Percentiles rank a stretch among this genome's conserved stretches.
Evolutionary conservation across 2,113 vertebrate genomes (phyloP).

Genomic region (Willisornis vidua): DNA sequence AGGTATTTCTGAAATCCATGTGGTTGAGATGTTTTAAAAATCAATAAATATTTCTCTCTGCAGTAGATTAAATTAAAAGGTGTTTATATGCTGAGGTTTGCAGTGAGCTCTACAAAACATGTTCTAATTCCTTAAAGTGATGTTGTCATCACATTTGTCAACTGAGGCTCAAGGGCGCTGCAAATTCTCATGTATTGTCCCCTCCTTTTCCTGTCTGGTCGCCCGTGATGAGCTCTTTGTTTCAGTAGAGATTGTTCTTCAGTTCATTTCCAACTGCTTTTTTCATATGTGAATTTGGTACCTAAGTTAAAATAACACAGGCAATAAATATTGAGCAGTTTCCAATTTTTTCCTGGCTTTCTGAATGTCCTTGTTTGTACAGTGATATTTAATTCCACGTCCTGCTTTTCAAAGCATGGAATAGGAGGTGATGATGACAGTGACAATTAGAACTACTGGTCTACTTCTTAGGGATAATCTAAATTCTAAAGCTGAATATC

Average conservation of each 20-base stretch:
- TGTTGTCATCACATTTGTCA: neutral
- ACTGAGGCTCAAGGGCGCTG: neutral
- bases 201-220: neutral
- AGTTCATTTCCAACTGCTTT: neutral
- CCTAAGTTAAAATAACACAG: neutral
- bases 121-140: neutral
- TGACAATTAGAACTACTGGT: neutral
- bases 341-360: neutral
- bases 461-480: neutral
- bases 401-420: neutral
- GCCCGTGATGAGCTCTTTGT: neutral
- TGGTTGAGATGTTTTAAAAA: neutral
- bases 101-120: neutral
- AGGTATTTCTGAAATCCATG: neutral
- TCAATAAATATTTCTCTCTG: neutral
- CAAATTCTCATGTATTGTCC: neutral
- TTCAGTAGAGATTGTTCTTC: neutral
- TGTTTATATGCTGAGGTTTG: neutral
- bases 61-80: neutral
- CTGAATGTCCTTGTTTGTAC: neutral
- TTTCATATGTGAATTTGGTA: neutral
- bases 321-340: neutral
- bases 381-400: slow-evolving; percentile 15
- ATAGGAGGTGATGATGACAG: neutral
- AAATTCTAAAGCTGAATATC: neutral